These are phyloP conservation scores for Drosophila bocki DNA, from an alignment of 1,140 invertebrate genomes.

Conservation along the genomic window DNA sequence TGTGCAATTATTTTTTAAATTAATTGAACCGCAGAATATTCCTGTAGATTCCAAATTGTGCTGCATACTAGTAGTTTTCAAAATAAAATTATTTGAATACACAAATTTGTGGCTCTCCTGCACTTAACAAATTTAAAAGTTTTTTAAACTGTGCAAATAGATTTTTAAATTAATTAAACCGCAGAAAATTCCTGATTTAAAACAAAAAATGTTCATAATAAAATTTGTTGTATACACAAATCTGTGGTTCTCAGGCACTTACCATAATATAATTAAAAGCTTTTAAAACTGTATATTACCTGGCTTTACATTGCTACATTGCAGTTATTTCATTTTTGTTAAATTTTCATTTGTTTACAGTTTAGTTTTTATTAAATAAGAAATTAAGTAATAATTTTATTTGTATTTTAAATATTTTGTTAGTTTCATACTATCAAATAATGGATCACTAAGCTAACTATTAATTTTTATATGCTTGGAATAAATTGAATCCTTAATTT, in stretches of 20 bases:
- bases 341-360: too few relatives aligned
- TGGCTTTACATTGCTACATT: not conserved
- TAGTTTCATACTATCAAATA: too few relatives aligned
- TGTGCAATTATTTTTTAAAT: not conserved
- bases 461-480: too few relatives aligned
- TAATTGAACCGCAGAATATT: too few relatives aligned
- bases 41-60: too few relatives aligned
- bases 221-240: not conserved
- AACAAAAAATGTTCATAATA: not conserved
- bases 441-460: too few relatives aligned
- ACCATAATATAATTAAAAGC: not conserved
- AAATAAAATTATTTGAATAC: not conserved
- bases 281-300: not conserved
- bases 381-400: not conserved
- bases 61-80: not conserved
- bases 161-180: too few relatives aligned
- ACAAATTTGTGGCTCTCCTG: not conserved
- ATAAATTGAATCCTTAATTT: too few relatives aligned
- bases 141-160: not conserved
- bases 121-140: too few relatives aligned
- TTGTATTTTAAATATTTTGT: not conserved
- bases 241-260: not conserved
- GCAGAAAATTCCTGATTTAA: too few relatives aligned
- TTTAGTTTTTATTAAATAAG: not conserved
- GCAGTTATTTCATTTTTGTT: too few relatives aligned